Evolutionary conservation across 2,797 vertebrate species (phyloP).

Genomic region (Clamator glandarius): DNA sequence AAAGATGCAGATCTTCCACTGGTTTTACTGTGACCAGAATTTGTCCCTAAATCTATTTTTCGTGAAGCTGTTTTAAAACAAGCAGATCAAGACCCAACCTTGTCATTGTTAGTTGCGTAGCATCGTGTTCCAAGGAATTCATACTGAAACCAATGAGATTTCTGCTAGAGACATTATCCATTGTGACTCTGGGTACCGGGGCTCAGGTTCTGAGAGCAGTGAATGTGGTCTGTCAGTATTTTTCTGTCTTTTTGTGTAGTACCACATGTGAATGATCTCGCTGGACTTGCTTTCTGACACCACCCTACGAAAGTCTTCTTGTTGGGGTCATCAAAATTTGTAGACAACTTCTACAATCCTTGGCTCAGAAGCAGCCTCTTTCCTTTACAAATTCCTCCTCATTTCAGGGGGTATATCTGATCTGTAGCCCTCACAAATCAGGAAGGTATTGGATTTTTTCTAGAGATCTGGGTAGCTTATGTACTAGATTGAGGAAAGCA

Average conservation of each 20-base stretch:
- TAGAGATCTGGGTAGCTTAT: not conserved
- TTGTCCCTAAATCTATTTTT: not conserved
- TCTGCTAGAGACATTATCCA: not conserved
- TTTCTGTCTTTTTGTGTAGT: not conserved
- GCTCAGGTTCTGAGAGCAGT: not conserved
- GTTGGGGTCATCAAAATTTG: not conserved
- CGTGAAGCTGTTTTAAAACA: not conserved
- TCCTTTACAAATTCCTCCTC: not conserved
- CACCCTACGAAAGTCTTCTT: not conserved
- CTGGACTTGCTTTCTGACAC: not conserved
- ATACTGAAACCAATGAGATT: not conserved
- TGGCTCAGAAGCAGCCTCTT: not conserved
- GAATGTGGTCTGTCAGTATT: not conserved
- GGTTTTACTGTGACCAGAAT: not conserved
- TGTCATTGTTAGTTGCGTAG: not conserved
- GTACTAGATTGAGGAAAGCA: not conserved
- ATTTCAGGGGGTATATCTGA: not conserved
- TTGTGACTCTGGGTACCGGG: accelerated
- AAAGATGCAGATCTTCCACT: not conserved
- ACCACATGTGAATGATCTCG: not conserved
- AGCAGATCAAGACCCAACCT: not conserved
- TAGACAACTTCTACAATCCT: not conserved
- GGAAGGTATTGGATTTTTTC: not conserved
- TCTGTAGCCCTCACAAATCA: not conserved
- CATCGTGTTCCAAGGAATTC: not conserved